Conservation (phyloP, 1,140 invertebrate species). For the Laodelphax striatellus region DNA sequence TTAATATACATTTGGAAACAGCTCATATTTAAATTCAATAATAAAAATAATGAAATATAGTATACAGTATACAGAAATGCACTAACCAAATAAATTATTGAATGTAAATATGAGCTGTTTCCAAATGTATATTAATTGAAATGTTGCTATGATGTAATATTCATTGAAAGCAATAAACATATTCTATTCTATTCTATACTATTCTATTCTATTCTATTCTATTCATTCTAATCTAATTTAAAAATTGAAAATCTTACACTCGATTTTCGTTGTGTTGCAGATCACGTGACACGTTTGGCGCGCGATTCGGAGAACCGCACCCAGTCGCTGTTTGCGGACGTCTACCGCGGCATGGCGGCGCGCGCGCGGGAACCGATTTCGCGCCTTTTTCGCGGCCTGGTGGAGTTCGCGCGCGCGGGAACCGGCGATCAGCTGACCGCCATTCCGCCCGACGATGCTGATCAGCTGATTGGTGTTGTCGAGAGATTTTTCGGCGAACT, state of each 20-base stretch:
- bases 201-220: too few relatives aligned
- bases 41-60: too few relatives aligned
- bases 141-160: too few relatives aligned
- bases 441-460: constrained; percentile 12
- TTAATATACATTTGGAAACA: too few relatives aligned
- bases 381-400: constrained; percentile 55
- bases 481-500: constrained; percentile 67
- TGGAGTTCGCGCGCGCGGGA: constrained; percentile 41
- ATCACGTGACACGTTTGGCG: constrained; percentile 56
- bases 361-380: constrained; percentile 47
- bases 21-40: too few relatives aligned
- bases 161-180: too few relatives aligned
- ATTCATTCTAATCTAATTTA: not conserved
- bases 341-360: constrained; percentile 56
- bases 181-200: too few relatives aligned
- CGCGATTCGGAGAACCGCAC: constrained; percentile 71
- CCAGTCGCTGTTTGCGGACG: constrained; percentile 54
- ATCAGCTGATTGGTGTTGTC: constrained; percentile 48
- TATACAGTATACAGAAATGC: too few relatives aligned
- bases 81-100: too few relatives aligned
- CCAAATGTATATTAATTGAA: too few relatives aligned
- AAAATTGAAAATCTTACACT: too few relatives aligned
- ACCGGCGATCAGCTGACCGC: constrained; percentile 19
- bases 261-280: constrained; percentile 42
- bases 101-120: too few relatives aligned